Evolutionary conservation across 2,113 vertebrate genomes (phyloP).

Genomic region (Pangasianodon gigas): DNA sequence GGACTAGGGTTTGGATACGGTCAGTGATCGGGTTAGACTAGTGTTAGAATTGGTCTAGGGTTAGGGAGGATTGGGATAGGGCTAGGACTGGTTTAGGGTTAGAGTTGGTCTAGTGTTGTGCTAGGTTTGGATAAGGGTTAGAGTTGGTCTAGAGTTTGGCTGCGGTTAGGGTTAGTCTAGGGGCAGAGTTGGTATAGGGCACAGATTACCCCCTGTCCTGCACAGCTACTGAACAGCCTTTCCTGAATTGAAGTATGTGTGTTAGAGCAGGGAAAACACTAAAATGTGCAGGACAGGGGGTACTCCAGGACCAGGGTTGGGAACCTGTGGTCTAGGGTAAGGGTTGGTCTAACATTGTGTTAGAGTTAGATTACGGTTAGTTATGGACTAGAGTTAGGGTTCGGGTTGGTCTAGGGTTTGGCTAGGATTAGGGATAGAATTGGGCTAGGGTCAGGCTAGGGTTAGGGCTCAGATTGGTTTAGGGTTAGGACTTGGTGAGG

Average conservation of each 20-base stretch:
- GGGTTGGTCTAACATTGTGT: not conserved
- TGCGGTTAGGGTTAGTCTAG: not conserved
- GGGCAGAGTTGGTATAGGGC: no score
- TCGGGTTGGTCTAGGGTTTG: not conserved
- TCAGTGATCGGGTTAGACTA: not conserved
- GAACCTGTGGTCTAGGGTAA: not conserved
- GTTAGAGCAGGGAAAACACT: not conserved
- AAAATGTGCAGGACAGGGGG: not conserved
- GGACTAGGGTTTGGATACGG: not conserved
- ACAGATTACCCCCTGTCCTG: not conserved
- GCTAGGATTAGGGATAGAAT: not conserved
- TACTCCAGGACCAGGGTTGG: not conserved
- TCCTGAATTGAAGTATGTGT: not conserved
- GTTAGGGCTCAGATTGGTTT: not conserved
- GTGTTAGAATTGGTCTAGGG: no score
- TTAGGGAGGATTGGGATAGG: no score
- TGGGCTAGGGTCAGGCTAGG: not conserved
- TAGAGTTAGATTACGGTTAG: not conserved
- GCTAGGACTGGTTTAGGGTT: not conserved
- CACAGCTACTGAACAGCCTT: not conserved
- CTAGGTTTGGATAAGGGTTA: not conserved
- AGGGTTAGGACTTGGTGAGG: not conserved
- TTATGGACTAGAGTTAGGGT: not conserved
- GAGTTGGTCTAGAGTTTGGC: not conserved
- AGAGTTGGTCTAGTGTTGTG: not conserved